Evolutionary conservation across 2,888 invertebrate genomes (phyloP), one percentile per base, ranked within the genome.

Genomic region (Linnaemya vulpina): DNA sequence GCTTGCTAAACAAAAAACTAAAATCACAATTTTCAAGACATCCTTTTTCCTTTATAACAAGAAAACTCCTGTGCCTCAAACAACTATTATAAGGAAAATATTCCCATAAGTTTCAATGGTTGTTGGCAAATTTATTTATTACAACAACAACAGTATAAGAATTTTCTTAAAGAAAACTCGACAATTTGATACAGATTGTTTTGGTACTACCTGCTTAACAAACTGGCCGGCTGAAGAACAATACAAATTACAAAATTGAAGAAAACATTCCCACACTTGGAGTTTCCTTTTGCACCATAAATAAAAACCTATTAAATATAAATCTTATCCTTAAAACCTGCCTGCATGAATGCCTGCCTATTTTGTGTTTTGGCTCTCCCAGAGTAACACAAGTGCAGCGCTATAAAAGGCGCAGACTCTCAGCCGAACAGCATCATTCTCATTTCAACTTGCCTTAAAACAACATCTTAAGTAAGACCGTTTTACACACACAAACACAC

Each of bases 261-360:
- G 51, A 43, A 13, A 53, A 74, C 63, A 11, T 85, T 85, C 82
- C 74, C 85, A 79, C 81, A 85, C 74, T 85, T 62, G 71, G 71
- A 82, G 74, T 70, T 85, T 82, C 5, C 78, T 78, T 82, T 76
- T 75, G 17, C 13, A 46, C 11, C 22, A 67, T 15, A 55, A 73
- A 55, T 62, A 65, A 73, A 79, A 35, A 30, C 22, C 55, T 51
- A 51, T 30, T 17, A 17, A 49, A 73, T 53, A 79, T 40, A 80
- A 81, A 83, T 83, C 71, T 58, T 83, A 83, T 83, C 82, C 82
- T 83, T 77, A 67, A 65, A 83, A 83, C 82, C 82, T 83, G 76
- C 65, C 20, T 3, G 30, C 30, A 30, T 80, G 11, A 5, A n/a
- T n/a, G n/a, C n/a, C n/a, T n/a, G n/a, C n/a, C n/a, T n/a, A n/a